Base-by-base conservation (phyloP, 2,797 vertebrate genomes). In the Numenius phaeopus region DNA sequence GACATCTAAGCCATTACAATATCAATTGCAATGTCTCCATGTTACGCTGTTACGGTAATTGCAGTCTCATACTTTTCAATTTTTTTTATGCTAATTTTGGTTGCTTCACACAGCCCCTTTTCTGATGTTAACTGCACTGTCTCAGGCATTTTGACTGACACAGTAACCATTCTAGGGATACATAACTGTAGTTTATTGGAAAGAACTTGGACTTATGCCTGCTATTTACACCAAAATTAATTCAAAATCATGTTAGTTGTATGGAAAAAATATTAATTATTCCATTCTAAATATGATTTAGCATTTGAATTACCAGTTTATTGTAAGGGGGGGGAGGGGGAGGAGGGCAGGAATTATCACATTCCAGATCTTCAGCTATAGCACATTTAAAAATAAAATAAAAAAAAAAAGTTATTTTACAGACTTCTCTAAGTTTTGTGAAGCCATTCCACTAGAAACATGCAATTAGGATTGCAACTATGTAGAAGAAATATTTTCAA, bases 21-120 rank as follows among this genome's bases (percentile, higher is more conserved):
- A 71, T 82, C 90, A 94, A 83, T 52, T 92, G 92, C 69, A 71
- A n/a, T 65, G 62, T 61, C 62, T 87, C 65, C n/a, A 16, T 32
- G 57, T 88, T 58, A 39, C 71, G 39, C 83, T 87, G 72, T 65
- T 87, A 89, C 4, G 0, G 46, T 89, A 91, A 91, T 95, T 97
- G 75, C 47, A 82, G 59, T 57, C 84, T 82, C 79, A 55, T 39
- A 32, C 16, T 8, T 50, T 83, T 88, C 70, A 58, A 70, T 91
- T 79, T 94, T 94, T 95, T 97, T 96, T 15, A 91, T 79, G 93
- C 88, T 96, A 90, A 96, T 97, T 93, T 39, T 34, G 40, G 40
- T 78, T n/a, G 57, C 77, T 61, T 66, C 55, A 24, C 70, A 80
- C 21, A 82, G 19, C 34, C 70, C 49, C 44, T 81, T 71, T 85